Percentiles rank a stretch among this genome's conserved stretches.
Evolutionary conservation across 2,888 invertebrate species (phyloP).

Genomic region (Cenopis cana): DNA sequence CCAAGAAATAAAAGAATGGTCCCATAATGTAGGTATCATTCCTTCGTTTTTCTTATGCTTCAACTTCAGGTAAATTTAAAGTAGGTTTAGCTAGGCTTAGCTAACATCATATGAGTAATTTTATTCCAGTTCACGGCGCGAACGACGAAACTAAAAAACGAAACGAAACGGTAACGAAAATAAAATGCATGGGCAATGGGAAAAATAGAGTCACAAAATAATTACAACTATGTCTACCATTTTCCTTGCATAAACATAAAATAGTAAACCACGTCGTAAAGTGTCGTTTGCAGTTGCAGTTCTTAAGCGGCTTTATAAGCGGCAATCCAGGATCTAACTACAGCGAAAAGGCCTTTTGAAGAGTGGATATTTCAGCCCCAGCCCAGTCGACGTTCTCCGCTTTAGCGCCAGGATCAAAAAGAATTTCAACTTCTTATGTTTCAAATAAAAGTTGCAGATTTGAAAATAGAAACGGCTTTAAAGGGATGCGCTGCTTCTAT

Average conservation of each 20-base stretch:
- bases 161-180: too few species aligned
- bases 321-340: constrained; percentile 37
- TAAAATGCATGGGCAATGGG: neutral
- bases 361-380: constrained; percentile 22
- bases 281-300: constrained; percentile 39
- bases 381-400: constrained; percentile 19
- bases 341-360: constrained; percentile 36
- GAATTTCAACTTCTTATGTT: constrained; percentile 35
- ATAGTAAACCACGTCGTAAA: constrained; percentile 10
- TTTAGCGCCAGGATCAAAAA: constrained; percentile 37
- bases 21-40: too few species aligned
- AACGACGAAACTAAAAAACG: too few species aligned
- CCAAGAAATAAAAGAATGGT: too few species aligned
- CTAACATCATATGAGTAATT: neutral
- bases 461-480: constrained; percentile 26
- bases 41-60: too few species aligned
- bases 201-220: neutral
- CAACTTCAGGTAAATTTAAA: too few species aligned
- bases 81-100: too few species aligned
- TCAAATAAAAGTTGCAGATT: constrained; percentile 35
- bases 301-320: constrained; percentile 42
- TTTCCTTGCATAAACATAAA: constrained; percentile 1
- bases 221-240: neutral
- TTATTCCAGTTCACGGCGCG: neutral
- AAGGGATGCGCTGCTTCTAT: constrained; percentile 13